Evolutionary conservation across 2,113 vertebrate genomes (phyloP).

Genomic region (Dicrurus megarhynchus): DNA sequence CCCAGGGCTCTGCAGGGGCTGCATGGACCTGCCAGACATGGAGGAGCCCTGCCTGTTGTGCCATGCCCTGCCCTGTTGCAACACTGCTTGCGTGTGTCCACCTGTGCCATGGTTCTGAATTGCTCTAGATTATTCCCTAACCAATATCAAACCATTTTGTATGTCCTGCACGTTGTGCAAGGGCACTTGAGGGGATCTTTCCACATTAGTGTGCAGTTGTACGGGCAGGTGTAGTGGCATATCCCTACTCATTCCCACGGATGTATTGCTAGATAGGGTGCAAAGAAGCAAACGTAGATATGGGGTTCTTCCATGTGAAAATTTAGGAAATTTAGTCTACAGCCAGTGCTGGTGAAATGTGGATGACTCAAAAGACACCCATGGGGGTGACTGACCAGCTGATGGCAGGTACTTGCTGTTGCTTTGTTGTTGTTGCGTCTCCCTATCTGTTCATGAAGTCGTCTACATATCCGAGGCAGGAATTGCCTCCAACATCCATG

Average conservation of each 20-base stretch:
- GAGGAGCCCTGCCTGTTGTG: neutral
- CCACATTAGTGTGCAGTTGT: neutral
- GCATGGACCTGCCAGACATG: neutral
- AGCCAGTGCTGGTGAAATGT: neutral
- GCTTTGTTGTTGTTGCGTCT: neutral
- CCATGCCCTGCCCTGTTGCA: neutral
- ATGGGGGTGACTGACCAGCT: neutral
- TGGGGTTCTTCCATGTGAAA: neutral
- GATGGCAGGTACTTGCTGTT: neutral
- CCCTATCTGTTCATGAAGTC: neutral
- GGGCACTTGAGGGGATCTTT: neutral
- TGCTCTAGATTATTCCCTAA: neutral
- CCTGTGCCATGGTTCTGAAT: neutral
- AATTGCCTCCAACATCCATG: neutral
- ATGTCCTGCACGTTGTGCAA: neutral
- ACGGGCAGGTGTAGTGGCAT: neutral
- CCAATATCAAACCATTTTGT: neutral
- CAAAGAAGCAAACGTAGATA: neutral
- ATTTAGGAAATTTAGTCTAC: neutral
- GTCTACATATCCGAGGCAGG: neutral
- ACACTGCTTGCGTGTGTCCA: neutral
- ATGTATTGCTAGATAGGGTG: neutral
- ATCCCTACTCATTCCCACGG: neutral
- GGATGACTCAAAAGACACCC: neutral
- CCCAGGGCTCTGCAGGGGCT: neutral